phyloP scores from a whole-genome alignment of 35 echinoderm and acorn worm species.

The Hemicentrotus pulcherrimus region DNA sequence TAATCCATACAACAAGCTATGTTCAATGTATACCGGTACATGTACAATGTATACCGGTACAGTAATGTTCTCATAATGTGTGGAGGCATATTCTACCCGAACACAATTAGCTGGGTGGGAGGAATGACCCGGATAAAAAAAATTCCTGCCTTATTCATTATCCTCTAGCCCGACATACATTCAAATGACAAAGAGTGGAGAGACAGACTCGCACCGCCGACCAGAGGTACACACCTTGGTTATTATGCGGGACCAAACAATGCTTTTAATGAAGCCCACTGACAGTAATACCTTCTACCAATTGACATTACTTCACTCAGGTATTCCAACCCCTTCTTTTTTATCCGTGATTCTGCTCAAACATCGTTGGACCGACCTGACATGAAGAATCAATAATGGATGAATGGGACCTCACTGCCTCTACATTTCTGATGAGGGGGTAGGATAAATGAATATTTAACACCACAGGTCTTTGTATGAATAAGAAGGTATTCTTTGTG shows the following conservation, averaged over 20 bases:
- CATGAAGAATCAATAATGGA: constrained; percentile 17
- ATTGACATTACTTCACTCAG: constrained; percentile 28
- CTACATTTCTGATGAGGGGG: not conserved
- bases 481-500: not conserved
- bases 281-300: constrained; percentile 42
- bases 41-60: no score
- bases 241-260: constrained; percentile 28
- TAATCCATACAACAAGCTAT: no score
- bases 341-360: not conserved
- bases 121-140: no score
- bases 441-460: constrained; percentile 20
- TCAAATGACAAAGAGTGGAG: no score
- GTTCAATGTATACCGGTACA: no score
- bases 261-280: not conserved
- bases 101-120: no score
- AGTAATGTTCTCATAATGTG: no score
- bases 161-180: no score
- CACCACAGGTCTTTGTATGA: not conserved
- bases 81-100: no score
- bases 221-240: not conserved
- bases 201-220: no score
- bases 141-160: no score
- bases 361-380: not conserved
- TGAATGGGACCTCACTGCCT: not conserved
- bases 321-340: constrained; percentile 16